Evolutionary conservation across 2,113 vertebrate species (phyloP).

Genomic region (Galemys pyrenaicus): DNA sequence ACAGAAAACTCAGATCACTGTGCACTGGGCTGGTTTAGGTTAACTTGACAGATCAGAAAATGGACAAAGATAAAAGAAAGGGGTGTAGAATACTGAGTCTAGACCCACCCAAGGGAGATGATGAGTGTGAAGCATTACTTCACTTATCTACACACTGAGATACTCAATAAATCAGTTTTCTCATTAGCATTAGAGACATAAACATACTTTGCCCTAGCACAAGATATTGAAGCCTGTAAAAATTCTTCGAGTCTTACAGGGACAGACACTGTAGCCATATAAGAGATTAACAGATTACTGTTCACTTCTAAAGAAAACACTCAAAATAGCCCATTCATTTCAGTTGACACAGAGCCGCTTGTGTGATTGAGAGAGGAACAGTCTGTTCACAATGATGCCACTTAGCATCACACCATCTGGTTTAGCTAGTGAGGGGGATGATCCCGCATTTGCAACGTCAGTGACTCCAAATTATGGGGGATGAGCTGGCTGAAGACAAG

Average conservation of each 20-base stretch:
- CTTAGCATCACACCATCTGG: neutral
- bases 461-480: constrained; percentile 42
- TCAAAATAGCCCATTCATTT: constrained; percentile 45
- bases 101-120: neutral
- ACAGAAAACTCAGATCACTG: neutral
- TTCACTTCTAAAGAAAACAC: neutral
- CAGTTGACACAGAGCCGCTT: constrained; percentile 21
- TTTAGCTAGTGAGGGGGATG: constrained; percentile 61
- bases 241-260: neutral
- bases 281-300: neutral
- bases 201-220: neutral
- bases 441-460: constrained; percentile 38
- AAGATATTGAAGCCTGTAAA: neutral
- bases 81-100: neutral
- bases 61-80: neutral
- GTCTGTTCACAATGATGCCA: constrained; percentile 12
- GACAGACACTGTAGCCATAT: neutral
- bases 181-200: neutral
- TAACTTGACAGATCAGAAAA: neutral
- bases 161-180: neutral
- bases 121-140: neutral
- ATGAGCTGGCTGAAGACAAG: neutral
- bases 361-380: neutral
- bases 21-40: neutral
- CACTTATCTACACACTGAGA: neutral